Conservation (phyloP, 1,140 invertebrate genomes). For the Drosophila sucinea region DNA sequence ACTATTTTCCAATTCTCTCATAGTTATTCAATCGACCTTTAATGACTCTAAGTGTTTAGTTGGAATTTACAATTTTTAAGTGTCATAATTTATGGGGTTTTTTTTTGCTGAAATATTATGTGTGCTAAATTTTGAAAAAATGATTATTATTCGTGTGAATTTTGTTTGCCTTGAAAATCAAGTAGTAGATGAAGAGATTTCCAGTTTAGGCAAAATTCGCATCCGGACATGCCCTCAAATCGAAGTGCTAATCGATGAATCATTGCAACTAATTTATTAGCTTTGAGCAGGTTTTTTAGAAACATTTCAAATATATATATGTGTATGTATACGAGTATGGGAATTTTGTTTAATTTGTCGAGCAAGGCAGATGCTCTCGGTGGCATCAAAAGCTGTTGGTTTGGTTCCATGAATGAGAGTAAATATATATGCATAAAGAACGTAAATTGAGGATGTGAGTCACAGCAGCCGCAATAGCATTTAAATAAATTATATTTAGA, state of each 20-base stretch:
- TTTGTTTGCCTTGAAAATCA: not conserved
- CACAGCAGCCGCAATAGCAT: slow-evolving; percentile 27
- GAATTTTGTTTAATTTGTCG: not conserved
- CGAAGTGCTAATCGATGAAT: slow-evolving; percentile 11
- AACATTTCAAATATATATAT: not conserved
- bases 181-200: not conserved
- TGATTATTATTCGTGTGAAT: not conserved
- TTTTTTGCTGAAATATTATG: not conserved
- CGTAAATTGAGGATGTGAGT: slow-evolving; percentile 60
- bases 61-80: too few species aligned
- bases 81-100: not conserved
- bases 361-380: not conserved
- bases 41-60: too few species aligned
- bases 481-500: slow-evolving; percentile 54
- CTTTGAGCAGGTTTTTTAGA: slow-evolving; percentile 2
- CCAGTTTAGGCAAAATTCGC: not conserved
- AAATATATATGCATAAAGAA: slow-evolving; percentile 25
- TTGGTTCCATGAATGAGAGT: slow-evolving; percentile 36
- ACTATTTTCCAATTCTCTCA: too few species aligned
- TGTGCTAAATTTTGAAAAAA: not conserved
- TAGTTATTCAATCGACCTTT: too few species aligned
- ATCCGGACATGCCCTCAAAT: slow-evolving; percentile 1
- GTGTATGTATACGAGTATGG: not conserved
- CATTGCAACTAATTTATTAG: slow-evolving; percentile 4
- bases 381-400: slow-evolving; percentile 4